Conservation (phyloP, 2,797 vertebrate genomes). For the Microctenopoma steveboyesi region DNA sequence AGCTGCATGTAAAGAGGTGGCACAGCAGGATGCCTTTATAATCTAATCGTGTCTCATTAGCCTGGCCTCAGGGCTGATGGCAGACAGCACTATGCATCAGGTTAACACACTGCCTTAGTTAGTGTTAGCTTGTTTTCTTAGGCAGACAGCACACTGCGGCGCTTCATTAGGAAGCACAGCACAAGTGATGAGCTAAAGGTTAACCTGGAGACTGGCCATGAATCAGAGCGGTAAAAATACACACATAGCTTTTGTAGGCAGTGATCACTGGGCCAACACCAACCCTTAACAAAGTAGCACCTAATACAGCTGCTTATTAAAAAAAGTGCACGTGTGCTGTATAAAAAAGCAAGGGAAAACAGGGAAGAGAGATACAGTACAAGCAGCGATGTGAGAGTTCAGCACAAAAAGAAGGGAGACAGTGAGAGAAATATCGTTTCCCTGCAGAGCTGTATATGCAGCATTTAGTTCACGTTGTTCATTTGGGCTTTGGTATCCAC, state of each 20-base stretch:
- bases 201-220: constrained; percentile 39
- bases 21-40: constrained; percentile 59
- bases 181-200: constrained; percentile 65
- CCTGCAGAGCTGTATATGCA: constrained; percentile 39
- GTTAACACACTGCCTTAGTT: constrained; percentile 59
- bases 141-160: constrained; percentile 37
- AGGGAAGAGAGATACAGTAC: constrained; percentile 17
- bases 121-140: constrained; percentile 67
- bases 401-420: constrained; percentile 37
- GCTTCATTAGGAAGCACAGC: constrained; percentile 65
- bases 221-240: constrained; percentile 41
- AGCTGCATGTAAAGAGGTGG: constrained; percentile 41
- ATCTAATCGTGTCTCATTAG: constrained; percentile 66
- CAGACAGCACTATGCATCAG: constrained; percentile 45
- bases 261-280: constrained; percentile 26
- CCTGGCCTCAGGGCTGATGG: constrained; percentile 43
- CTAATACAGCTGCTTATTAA: constrained; percentile 24
- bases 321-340: constrained; percentile 21
- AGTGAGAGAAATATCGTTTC: constrained; percentile 39
- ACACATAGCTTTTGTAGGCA: constrained; percentile 34
- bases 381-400: constrained; percentile 39
- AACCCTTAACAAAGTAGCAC: constrained; percentile 26
- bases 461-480: constrained; percentile 43
- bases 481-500: constrained; percentile 43
- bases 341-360: constrained; percentile 5